Evolutionary conservation across 2,797 vertebrate species (phyloP).

Genomic region (Artibeus lituratus): DNA sequence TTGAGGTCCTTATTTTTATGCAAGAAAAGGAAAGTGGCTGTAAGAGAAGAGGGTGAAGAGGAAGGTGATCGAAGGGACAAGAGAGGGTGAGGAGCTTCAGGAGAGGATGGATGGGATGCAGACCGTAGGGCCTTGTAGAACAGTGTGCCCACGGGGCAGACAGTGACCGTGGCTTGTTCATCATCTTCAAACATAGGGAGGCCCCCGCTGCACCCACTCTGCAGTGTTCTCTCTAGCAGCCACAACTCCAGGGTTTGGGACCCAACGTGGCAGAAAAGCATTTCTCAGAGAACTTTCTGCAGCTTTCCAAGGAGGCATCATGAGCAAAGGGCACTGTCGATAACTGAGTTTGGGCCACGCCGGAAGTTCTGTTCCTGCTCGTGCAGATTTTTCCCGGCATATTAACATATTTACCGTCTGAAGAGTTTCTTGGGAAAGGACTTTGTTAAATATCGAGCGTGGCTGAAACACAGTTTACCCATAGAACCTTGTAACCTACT

Average conservation of each 20-base stretch:
- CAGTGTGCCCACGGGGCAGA: fast-evolving
- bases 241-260: background rate
- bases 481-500: background rate
- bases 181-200: background rate
- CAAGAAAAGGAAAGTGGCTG: background rate
- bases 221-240: background rate
- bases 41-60: background rate
- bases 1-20: background rate
- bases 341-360: background rate
- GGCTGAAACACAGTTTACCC: background rate
- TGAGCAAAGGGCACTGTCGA: background rate
- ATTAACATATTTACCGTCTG: background rate
- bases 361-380: fast-evolving
- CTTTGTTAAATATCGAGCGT: background rate
- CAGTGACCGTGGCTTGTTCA: fast-evolving
- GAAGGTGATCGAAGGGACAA: background rate
- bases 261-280: fast-evolving
- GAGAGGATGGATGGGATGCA: fast-evolving
- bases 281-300: background rate
- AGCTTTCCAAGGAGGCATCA: background rate
- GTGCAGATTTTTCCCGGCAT: background rate
- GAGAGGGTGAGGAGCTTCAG: background rate
- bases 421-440: background rate
- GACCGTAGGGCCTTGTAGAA: fast-evolving
- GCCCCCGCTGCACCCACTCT: fast-evolving